Evolutionary conservation across 1,140 invertebrate genomes (phyloP).

Genomic region (Rhynchophorus ferrugineus): DNA sequence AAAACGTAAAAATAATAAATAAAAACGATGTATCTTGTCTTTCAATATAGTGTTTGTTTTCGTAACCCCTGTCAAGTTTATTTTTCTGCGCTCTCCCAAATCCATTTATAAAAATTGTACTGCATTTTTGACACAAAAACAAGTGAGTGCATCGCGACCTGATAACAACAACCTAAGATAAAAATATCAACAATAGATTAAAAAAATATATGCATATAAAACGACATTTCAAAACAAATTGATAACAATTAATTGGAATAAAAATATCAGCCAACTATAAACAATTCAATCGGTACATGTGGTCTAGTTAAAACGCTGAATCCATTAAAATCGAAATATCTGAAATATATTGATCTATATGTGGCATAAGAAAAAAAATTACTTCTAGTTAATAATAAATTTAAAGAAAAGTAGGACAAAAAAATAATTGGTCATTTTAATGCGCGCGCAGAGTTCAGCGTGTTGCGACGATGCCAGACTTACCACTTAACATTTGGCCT

Average conservation of each 20-base stretch:
- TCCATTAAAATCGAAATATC: constrained; percentile 2
- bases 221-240: neutral
- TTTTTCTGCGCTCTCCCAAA: neutral
- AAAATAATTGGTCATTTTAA: constrained; percentile 5
- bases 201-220: neutral
- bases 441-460: constrained; percentile 2
- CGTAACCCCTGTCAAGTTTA: neutral
- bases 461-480: neutral
- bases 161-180: constrained; percentile 1
- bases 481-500: neutral
- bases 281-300: neutral
- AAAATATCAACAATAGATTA: neutral
- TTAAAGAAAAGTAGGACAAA: constrained; percentile 8
- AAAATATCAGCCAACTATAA: neutral
- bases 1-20: neutral
- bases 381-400: constrained; percentile 5
- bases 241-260: constrained; percentile 1
- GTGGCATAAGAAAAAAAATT: constrained; percentile 3
- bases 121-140: constrained; percentile 1
- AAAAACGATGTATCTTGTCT: constrained; percentile 1
- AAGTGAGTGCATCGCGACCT: neutral
- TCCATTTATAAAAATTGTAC: neutral
- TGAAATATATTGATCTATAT: no score
- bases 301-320: no score
- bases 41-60: constrained; percentile 4